Evolutionary conservation across 2,888 invertebrate species (phyloP), one percentile per base, ranked within the genome.

Genomic region (Griposia aprilina): DNA sequence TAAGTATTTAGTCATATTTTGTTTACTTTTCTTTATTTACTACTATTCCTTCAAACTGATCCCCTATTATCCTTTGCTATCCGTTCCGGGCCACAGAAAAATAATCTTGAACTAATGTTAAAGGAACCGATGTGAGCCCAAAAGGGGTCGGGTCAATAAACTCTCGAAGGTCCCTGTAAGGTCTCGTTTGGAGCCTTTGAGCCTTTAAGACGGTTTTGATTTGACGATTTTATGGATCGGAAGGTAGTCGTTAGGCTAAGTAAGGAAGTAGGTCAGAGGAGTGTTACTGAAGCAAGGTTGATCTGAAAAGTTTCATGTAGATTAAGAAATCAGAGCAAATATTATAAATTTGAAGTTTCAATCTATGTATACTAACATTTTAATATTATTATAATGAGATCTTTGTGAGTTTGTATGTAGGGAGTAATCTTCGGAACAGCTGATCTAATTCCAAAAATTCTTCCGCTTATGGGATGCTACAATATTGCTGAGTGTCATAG

Each of bases 171-270:
- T 87, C 89, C 85, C 88, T 88, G 87, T 91, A 90, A 93, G 90
- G 90, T 90, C 89, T 91, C 90, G 90, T 92, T 92, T 93, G 92
- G 91, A 91, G 89, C 89, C 90, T 90, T 91, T 91, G 90, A 90
- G 90, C 90, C 89, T 90, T 87, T 76, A 52, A 75, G 82, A 63
- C 41, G 48, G 41, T 91, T 93, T 92, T 91, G 67, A 88, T 63
- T 68, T 66, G n/a, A 89, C 93, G 93, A 92, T 86, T 84, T 88
- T 88, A 76, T 69, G 71, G 73, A 80, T 83, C 82, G 84, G 23
- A 70, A 67, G 36, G 41, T 13, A 45, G 69, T 77, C 55, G 78
- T 65, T 60, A 48, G n/a, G 73, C 48, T 73, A 23, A 69, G 13
- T 7, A 15, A 41, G 23, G n/a, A 48, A 60, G 11, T n/a, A 50